Base-by-base conservation (phyloP, 2,888 invertebrate genomes). In the Neuroscelio doddi region DNA sequence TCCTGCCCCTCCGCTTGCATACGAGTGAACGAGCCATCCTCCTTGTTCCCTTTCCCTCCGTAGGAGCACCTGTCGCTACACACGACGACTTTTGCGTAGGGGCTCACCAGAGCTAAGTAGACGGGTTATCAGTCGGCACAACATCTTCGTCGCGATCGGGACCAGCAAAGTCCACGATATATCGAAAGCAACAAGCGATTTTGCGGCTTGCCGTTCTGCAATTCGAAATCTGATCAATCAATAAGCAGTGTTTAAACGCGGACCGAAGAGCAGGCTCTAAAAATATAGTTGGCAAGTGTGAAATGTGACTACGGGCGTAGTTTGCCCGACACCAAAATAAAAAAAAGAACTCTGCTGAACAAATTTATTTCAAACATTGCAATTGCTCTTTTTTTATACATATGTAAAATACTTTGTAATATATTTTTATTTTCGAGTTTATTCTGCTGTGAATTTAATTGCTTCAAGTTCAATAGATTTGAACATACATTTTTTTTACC, bases 81-180 rank as follows among this genome's bases (percentile, higher is more conserved):
- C 58, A 58, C 64, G 32, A 71, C 65, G 76, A 77, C 76, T 79
- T 75, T 66, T 71, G 77, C 75, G 70, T 69, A 77, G 79, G 80
- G 78, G 80, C 73, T 73, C 73, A 78, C 74, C 78, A 72, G 73
- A 79, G 80, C 77, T 81, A 81, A 83, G 82, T 81, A 80, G 82
- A 82, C 82, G 80, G 79, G 80, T 82, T 81, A 84, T 83, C 82
- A 84, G 82, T 83, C 81, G 79, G 79, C 78, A 75, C 80, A 80
- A 82, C 79, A 80, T 82, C 82, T 81, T 80, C 79, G 80, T 81
- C 79, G 78, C 81, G 78, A 72, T 76, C 76, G 77, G 73, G 75
- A 73, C 72, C 68, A 66, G 62, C 12, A 30, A 59, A 68, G 55
- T 38, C 42, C 51, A 26, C 44, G n/a, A n/a, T n/a, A n/a, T n/a